Conservation (phyloP, 2,113 vertebrate species). For the Lutjanus erythropterus region DNA sequence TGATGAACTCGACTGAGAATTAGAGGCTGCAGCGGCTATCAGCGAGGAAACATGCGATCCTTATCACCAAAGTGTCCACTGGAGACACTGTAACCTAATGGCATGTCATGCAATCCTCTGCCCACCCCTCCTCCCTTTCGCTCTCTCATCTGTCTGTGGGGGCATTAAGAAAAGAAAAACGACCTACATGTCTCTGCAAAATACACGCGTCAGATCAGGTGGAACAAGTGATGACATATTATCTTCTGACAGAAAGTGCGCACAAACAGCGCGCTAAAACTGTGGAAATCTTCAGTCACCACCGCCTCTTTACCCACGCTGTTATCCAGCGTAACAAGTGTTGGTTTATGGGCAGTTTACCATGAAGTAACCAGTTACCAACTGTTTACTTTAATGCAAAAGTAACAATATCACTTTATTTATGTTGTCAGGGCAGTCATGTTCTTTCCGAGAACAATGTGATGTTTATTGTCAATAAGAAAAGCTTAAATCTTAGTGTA, state of each 20-base stretch:
- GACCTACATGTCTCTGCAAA: background rate
- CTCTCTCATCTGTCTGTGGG: background rate
- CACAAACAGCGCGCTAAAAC: background rate
- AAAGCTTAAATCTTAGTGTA: background rate
- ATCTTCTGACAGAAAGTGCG: no score
- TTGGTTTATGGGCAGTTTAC: no score
- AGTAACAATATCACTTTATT: background rate
- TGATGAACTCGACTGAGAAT: background rate
- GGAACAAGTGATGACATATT: no score
- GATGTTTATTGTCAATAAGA: background rate
- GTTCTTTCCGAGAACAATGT: background rate
- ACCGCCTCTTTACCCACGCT: background rate
- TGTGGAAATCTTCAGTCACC: background rate
- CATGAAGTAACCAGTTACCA: background rate
- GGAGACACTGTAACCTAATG: conserved; percentile 16
- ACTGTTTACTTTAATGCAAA: background rate
- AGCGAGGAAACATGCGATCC: conserved; percentile 15
- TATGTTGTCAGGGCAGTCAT: background rate
- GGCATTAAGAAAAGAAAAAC: background rate
- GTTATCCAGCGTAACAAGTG: background rate
- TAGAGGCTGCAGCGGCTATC: background rate
- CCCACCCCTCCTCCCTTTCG: conserved; percentile 25
- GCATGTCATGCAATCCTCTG: conserved; percentile 1
- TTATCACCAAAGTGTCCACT: conserved; percentile 24
- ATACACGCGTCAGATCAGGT: background rate